Evolutionary conservation across 2,888 invertebrate species (phyloP).

Genomic region (Torymus aiolomorphi): DNA sequence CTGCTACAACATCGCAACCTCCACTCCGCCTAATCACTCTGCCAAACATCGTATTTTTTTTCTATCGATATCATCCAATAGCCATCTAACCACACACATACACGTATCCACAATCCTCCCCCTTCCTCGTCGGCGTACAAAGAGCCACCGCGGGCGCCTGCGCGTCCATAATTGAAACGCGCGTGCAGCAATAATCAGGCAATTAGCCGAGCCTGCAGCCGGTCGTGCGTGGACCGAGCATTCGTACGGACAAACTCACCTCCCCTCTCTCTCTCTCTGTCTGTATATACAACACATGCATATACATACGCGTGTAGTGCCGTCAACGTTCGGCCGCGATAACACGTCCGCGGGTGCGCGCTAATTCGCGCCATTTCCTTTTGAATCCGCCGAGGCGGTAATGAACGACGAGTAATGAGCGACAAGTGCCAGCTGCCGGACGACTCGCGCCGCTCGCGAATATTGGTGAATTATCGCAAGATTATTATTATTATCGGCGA

Average conservation of each 20-base stretch:
- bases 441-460: background rate
- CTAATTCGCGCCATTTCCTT: conserved; percentile 44
- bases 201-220: background rate
- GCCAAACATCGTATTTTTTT: too few species aligned
- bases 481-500: conserved; percentile 15
- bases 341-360: conserved; percentile 11
- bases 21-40: too few species aligned
- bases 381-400: conserved; percentile 26
- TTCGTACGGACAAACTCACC: background rate
- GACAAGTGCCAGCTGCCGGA: background rate
- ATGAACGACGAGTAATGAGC: conserved; percentile 32
- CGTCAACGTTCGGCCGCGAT: conserved; percentile 18
- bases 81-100: too few species aligned
- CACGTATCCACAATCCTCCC: too few species aligned
- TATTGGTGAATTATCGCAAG: conserved; percentile 30
- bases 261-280: too few species aligned
- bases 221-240: conserved; percentile 11
- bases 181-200: conserved; percentile 3
- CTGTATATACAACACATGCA: too few species aligned
- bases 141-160: too few species aligned
- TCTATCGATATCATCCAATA: too few species aligned
- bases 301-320: background rate
- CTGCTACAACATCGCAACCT: too few species aligned
- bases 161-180: conserved; percentile 1
- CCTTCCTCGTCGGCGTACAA: too few species aligned